Percentiles rank a stretch among this genome's conserved stretches.
Conservation (phyloP, 2,113 vertebrate species). For the Ageneiosus marmoratus region DNA sequence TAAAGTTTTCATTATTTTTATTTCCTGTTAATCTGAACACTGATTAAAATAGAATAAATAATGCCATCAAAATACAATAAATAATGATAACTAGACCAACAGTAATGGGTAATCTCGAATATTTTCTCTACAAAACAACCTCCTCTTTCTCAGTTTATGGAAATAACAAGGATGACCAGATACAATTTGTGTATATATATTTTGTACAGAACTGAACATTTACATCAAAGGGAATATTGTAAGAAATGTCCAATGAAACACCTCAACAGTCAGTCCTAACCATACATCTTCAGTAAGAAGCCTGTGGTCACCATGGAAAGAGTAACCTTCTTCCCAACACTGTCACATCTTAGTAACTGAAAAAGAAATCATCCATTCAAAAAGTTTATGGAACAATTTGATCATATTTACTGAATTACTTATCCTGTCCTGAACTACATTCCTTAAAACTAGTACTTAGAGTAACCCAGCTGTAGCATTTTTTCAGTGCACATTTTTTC, state of each 20-base stretch:
- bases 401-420: conserved; percentile 11
- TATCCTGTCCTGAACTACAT: background rate
- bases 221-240: conserved; percentile 74
- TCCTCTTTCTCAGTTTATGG: background rate
- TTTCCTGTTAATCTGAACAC: conserved; percentile 21
- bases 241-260: conserved; percentile 71
- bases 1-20: background rate
- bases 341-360: conserved; percentile 48
- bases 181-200: conserved; percentile 68
- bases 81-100: background rate
- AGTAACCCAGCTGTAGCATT: background rate
- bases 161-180: conserved; percentile 35
- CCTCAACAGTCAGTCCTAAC: conserved; percentile 70
- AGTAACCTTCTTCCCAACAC: conserved; percentile 49
- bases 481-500: conserved; percentile 43
- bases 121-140: background rate
- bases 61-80: no score
- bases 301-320: conserved; percentile 49
- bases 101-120: background rate
- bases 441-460: background rate
- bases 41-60: conserved; percentile 1
- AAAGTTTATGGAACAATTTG: conserved; percentile 19
- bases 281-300: conserved; percentile 67
- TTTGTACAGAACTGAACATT: conserved; percentile 75
- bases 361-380: conserved; percentile 24